phyloP scores from a whole-genome alignment of 2,888 invertebrate species.

The Cosmia trapezina region DNA sequence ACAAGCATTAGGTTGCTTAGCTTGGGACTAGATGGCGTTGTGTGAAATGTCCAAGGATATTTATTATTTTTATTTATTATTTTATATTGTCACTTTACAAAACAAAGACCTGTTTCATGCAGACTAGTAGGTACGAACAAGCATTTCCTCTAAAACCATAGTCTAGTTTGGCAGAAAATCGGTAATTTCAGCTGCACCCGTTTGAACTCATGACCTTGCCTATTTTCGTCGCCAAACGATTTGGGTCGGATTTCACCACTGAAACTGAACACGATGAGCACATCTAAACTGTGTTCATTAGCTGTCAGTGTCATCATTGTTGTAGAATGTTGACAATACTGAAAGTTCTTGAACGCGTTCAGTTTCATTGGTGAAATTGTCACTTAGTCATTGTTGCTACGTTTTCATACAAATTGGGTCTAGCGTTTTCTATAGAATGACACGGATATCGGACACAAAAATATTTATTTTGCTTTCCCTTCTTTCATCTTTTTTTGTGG shows the following conservation, averaged over 20 bases:
- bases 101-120: background rate
- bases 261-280: too few species aligned
- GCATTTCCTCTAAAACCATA: too few species aligned
- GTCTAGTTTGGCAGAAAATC: background rate
- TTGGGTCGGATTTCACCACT: too few species aligned
- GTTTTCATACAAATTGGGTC: conserved; percentile 18
- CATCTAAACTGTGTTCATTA: too few species aligned
- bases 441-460: conserved; percentile 21
- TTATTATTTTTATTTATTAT: too few species aligned
- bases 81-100: background rate
- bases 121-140: background rate
- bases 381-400: background rate
- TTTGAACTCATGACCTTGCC: conserved; percentile 15
- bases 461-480: conserved; percentile 34
- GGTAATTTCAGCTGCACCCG: background rate
- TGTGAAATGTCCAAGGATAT: too few species aligned
- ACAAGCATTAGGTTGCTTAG: too few species aligned
- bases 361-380: too few species aligned
- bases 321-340: too few species aligned
- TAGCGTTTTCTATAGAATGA: conserved; percentile 21
- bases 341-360: too few species aligned
- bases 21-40: too few species aligned
- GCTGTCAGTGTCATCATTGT: too few species aligned
- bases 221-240: background rate
- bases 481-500: conserved; percentile 25